Base-by-base conservation (phyloP, 1,140 invertebrate genomes). In the Planococcus citri region DNA sequence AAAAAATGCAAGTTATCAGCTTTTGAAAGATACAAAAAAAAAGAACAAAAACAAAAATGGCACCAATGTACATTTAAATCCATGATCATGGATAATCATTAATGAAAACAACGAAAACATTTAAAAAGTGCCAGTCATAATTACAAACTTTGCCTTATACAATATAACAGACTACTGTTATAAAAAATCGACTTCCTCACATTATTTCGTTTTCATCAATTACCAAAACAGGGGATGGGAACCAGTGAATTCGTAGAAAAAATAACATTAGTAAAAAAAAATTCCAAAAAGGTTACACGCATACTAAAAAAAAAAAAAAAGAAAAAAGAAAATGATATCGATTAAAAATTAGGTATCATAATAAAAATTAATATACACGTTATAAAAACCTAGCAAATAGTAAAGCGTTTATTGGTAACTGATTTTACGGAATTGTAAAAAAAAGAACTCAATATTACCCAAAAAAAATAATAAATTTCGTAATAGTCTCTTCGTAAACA, bases 41-140 rank as follows among this genome's bases (percentile, higher is more conserved):
- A 37, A 37, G 14, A 37, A 37, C 33, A 37, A 37, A 60, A 17
- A n/a, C n/a, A 20, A 64, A 64, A 64, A 64, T 64, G 60, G 60
- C 60, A 64, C 60, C 25, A 64, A 64, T 64, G 21, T 64, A 64
- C 21, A 64, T 27, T 24, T 64, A 24, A 24, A 64, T 64, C 60
- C 21, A 64, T 17, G 3, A 27, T 21, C 17, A 51, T 51, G 41
- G 41, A 51, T 51, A 51, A 51, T 51, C 41, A n/a, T n/a, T n/a
- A 51, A 51, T 51, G 41, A 51, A 51, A 33, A 51, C 17, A 51
- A 51, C 41, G 41, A 51, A 17, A 51, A 51, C 41, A 51, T 51
- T 51, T 3, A 20, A 17, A 33, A 51, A 51, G 41, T 51, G 41
- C 41, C 41, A 51, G 41, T 51, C 41, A 51, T 51, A 51, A 51